Conservation (phyloP, 2,113 vertebrate species). For the Indicator maculatus region DNA sequence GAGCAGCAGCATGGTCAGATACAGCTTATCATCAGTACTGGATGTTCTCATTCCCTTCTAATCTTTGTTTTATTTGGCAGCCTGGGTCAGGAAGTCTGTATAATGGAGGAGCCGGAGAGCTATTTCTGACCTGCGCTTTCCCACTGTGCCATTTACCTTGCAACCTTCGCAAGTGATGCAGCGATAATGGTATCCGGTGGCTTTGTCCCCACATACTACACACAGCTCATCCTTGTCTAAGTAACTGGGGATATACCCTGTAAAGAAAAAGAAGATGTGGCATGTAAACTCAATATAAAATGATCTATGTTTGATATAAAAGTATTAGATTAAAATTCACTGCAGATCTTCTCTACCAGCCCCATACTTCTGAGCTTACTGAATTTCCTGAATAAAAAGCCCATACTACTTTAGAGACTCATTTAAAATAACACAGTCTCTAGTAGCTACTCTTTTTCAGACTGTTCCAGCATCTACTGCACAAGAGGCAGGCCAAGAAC, state of each 20-base stretch:
- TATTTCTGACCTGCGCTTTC: conserved; percentile 34
- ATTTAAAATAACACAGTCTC: not conserved
- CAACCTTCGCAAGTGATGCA: conserved; percentile 99
- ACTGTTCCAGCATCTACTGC: not conserved
- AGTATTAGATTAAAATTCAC: not conserved
- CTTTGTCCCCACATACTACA: conserved; percentile 98
- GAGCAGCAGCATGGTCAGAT: not conserved
- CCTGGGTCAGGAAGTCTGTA: not conserved
- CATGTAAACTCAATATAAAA: not conserved
- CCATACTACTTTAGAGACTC: not conserved
- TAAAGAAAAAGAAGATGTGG: conserved; percentile 36
- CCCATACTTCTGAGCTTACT: not conserved
- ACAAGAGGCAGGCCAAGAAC: not conserved
- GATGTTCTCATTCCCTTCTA: conserved; percentile 20
- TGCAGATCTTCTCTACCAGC: not conserved
- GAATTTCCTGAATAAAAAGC: not conserved
- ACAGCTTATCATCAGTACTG: not conserved
- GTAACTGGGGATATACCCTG: conserved; percentile 99
- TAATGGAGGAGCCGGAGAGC: conserved; percentile 10
- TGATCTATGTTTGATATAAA: not conserved
- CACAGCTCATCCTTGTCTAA: conserved; percentile 99
- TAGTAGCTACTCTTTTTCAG: not conserved
- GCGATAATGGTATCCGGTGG: conserved; percentile 97
- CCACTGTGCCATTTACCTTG: conserved; percentile 83
- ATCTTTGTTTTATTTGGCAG: conserved; percentile 2